Evolutionary conservation across 2,797 vertebrate genomes (phyloP), one percentile per base, ranked within the genome.

Genomic region (Propithecus perrieri): DNA sequence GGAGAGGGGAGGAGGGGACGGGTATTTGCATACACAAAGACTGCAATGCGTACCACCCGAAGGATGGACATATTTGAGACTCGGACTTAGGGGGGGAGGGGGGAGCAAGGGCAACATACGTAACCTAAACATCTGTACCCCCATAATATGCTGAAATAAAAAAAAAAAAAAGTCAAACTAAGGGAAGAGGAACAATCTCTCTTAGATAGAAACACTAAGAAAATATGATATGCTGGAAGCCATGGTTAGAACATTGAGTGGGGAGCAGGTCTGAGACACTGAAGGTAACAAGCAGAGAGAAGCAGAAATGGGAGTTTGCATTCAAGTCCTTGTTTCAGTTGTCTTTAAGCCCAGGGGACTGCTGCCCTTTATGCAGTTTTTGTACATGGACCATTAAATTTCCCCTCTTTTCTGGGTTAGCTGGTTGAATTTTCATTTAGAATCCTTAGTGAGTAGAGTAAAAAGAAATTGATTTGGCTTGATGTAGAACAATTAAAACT

Each of bases 401-500:
- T 59, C 22, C 26, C 18, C 28, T 18, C 13, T 75, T 91, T 65
- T 69, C 61, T 92, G 76, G 61, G n/a, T 35, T 55, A 85, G 59
- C 55, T 91, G 50, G 71, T 87, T 83, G 30, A 93, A 89, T 88
- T 96, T 93, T 89, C 59, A 85, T 30, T 63, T 91, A 61, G 71
- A 85, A 78, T 26, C 30, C 65, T 79, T n/a, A 76, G n/a, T 38
- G 50, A 96, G 18, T 65, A 65, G 50, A 96, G 18, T 65, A 65
- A 85, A 92, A 96, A 83, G 35, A 28, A 84, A 71, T 59, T 74
- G 57, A 75, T 30, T 83, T 26, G 30, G 22, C 30, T 91, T 81
- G 38, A 46, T 79, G 14, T 67, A 81, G 20, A 14, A 30, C 48
- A 78, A 38, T 87, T 84, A 93, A 46, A 78, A 85, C 2, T 50